A percentile compares a stretch with the other conserved stretches of the same genome.
Evolutionary conservation across 1,140 invertebrate genomes (phyloP).

Genomic region (Drosophila varians): DNA sequence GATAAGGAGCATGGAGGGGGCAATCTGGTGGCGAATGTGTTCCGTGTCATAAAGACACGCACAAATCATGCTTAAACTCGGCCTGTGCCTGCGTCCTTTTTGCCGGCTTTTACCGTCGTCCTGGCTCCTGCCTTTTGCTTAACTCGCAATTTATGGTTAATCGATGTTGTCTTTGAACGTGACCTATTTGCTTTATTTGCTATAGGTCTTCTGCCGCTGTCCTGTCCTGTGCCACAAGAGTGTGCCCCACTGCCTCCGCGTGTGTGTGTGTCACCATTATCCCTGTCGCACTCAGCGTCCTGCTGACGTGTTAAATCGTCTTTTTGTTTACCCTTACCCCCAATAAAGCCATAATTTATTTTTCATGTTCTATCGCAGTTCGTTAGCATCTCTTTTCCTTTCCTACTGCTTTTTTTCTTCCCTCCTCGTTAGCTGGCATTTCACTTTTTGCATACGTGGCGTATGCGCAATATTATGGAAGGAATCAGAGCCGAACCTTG

Average conservation of each 20-base stretch:
- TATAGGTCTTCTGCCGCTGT: constrained; percentile 43
- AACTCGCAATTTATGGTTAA: constrained; percentile 83
- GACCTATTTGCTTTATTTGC: constrained; percentile 83
- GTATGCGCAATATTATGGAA: constrained; percentile 27
- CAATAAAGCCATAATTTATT: constrained; percentile 82
- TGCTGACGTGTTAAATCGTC: constrained; percentile 82
- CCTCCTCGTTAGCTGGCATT: constrained; percentile 41
- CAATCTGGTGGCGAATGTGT: constrained; percentile 54
- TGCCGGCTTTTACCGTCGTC: constrained; percentile 41
- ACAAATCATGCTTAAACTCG: constrained; percentile 77
- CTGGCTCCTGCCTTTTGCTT: constrained; percentile 79
- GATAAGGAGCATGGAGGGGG: neutral
- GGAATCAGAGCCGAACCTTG: neutral
- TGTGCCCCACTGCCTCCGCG: neutral
- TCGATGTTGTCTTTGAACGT: constrained; percentile 83
- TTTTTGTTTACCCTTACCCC: constrained; percentile 81
- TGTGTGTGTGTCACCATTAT: constrained; percentile 48
- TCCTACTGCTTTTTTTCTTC: neutral
- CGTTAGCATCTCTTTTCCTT: constrained; percentile 42
- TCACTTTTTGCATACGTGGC: constrained; percentile 52
- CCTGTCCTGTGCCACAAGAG: constrained; percentile 13
- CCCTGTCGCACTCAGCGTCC: constrained; percentile 62
- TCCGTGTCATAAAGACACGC: constrained; percentile 77
- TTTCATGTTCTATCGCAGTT: constrained; percentile 77
- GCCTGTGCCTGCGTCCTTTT: constrained; percentile 21